Conservation (phyloP, 2,888 invertebrate genomes). For the Aphelenchoides bicaudatus region DNA sequence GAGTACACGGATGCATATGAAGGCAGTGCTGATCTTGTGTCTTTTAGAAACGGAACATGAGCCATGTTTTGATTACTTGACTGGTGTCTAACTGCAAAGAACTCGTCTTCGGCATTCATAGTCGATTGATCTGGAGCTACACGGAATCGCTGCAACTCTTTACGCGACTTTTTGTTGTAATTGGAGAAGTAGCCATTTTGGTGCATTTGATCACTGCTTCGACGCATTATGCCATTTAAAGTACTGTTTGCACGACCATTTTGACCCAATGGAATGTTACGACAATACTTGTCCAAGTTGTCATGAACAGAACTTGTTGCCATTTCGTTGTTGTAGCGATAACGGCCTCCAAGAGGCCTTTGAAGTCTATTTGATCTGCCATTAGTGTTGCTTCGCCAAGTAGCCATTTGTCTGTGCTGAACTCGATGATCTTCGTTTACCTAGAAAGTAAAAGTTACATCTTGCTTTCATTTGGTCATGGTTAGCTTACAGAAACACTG, state of each 20-base stretch:
- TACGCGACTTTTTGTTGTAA: too few species aligned
- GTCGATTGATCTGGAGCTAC: too few species aligned
- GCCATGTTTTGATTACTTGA: too few species aligned
- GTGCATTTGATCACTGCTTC: slow-evolving; percentile 12
- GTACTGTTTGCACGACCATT: too few species aligned
- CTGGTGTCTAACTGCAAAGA: too few species aligned
- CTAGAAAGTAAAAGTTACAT: neutral
- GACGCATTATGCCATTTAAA: neutral
- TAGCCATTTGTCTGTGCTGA: slow-evolving; percentile 11
- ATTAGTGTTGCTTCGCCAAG: slow-evolving; percentile 16
- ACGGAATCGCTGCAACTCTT: too few species aligned
- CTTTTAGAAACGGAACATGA: slow-evolving; percentile 2
- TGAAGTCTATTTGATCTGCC: slow-evolving; percentile 17
- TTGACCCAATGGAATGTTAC: neutral
- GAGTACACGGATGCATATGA: slow-evolving; percentile 8
- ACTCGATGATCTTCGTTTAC: slow-evolving; percentile 17
- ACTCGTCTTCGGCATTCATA: too few species aligned
- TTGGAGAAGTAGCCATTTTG: too few species aligned
- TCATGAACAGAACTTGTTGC: too few species aligned
- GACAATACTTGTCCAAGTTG: neutral
- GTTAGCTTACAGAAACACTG: slow-evolving; percentile 10
- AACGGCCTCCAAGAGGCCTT: too few species aligned
- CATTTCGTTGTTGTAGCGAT: too few species aligned
- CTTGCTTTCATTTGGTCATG: neutral
- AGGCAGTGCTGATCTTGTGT: neutral